Percentiles rank a stretch among this genome's conserved stretches.
These are phyloP conservation scores for Ctenopoma kingsleyae DNA, from an alignment of 2,797 vertebrate genomes.

Conservation along the genomic window DNA sequence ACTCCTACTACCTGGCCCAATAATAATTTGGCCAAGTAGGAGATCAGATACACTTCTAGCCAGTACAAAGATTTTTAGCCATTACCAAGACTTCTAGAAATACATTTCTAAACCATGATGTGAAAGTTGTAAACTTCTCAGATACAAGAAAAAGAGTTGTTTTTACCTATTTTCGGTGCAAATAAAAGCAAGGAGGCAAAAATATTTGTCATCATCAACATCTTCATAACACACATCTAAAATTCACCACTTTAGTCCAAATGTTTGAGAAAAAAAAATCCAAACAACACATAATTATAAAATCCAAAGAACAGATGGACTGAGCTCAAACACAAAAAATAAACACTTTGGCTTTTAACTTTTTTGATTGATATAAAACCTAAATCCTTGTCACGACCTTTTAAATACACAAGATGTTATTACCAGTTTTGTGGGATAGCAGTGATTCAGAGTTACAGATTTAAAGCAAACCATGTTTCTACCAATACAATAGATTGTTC, in stretches of 20 bases:
- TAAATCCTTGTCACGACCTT: slow-evolving; percentile 14
- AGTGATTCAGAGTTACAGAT: background rate
- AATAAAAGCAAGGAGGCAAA: background rate
- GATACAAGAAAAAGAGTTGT: background rate
- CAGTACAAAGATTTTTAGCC: slow-evolving; percentile 4
- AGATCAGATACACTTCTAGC: background rate
- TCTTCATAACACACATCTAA: too few species aligned
- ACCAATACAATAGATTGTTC: too few species aligned
- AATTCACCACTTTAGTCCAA: too few species aligned
- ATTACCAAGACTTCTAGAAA: slow-evolving; percentile 11
- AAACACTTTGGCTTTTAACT: background rate
- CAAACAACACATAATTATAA: background rate
- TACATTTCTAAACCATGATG: background rate
- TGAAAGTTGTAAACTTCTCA: slow-evolving; percentile 18
- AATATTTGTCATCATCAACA: background rate
- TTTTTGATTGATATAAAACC: slow-evolving; percentile 18
- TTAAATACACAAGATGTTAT: background rate
- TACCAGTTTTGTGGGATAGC: background rate
- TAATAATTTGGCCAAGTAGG: background rate
- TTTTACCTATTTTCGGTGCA: background rate
- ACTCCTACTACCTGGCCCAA: background rate
- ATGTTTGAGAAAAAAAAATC: too few species aligned
- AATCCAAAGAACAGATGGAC: background rate
- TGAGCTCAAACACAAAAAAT: background rate
- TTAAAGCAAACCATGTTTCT: background rate